A percentile compares a stretch with the other conserved stretches of the same genome.
phyloP scores from a whole-genome alignment of 2,888 invertebrate species.

The Neoascia interrupta region DNA sequence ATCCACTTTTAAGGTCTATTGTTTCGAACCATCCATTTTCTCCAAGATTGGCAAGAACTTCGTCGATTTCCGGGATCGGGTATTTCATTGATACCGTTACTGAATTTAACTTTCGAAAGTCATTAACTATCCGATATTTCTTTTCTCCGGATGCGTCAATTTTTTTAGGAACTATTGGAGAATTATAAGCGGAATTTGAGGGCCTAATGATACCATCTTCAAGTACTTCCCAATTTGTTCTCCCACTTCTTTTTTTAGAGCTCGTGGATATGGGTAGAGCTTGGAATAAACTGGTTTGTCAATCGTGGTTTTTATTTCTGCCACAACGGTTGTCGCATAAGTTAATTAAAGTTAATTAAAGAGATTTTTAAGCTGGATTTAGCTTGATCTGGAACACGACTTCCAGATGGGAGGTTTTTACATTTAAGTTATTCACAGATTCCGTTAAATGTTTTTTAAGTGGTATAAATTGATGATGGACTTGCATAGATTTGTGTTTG shows the following conservation, averaged over 20 bases:
- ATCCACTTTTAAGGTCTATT: slow-evolving; percentile 30
- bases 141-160: not conserved
- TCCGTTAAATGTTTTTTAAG: slow-evolving; percentile 25
- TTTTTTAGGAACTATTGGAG: slow-evolving; percentile 41
- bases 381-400: not conserved
- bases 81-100: slow-evolving; percentile 12
- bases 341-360: no score
- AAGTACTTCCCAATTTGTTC: slow-evolving; percentile 72
- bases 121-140: slow-evolving; percentile 18
- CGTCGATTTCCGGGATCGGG: slow-evolving; percentile 31
- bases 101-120: slow-evolving; percentile 19
- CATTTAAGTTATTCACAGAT: slow-evolving; percentile 3
- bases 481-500: slow-evolving; percentile 3
- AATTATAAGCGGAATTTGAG: slow-evolving; percentile 66
- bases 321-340: not conserved
- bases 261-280: slow-evolving; percentile 73
- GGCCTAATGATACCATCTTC: slow-evolving; percentile 71
- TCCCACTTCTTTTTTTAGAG: slow-evolving; percentile 73
- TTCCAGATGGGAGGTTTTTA: slow-evolving; percentile 4
- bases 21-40: slow-evolving; percentile 22
- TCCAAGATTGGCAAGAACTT: slow-evolving; percentile 20
- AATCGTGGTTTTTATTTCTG: not conserved
- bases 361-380: no score
- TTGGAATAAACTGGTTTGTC: slow-evolving; percentile 45
- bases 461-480: not conserved